These are phyloP conservation scores for Drosophila jambulina DNA, from an alignment of 1,140 invertebrate genomes.

Conservation along the genomic window DNA sequence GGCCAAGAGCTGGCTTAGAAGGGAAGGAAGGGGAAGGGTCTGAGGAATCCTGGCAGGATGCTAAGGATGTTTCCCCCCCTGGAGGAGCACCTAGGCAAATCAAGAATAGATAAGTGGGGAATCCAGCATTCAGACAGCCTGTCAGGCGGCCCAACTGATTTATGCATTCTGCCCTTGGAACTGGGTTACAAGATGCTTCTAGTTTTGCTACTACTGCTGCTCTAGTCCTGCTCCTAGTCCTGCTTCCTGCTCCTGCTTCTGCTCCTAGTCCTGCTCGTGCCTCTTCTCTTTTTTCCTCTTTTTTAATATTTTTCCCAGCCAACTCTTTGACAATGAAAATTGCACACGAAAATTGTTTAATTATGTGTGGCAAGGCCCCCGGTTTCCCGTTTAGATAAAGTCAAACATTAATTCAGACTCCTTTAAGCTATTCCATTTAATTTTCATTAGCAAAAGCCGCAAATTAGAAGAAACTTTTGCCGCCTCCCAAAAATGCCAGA, in stretches of 20 bases:
- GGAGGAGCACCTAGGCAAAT: slow-evolving; percentile 27
- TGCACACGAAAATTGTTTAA: slow-evolving; percentile 35
- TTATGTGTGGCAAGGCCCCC: slow-evolving; percentile 24
- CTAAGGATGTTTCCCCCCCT: slow-evolving; percentile 3
- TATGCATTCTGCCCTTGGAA: slow-evolving; percentile 55
- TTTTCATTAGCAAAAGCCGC: slow-evolving; percentile 78
- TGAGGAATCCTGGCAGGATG: slow-evolving; percentile 2
- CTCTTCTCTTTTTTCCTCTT: not conserved
- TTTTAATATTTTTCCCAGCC: not conserved
- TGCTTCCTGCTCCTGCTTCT: not conserved
- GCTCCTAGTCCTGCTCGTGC: not conserved
- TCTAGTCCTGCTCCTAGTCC: not conserved
- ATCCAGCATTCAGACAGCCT: slow-evolving; percentile 57
- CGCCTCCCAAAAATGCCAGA: slow-evolving; percentile 31
- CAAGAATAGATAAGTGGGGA: slow-evolving; percentile 41
- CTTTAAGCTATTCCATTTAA: slow-evolving; percentile 79
- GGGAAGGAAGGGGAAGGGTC: not conserved
- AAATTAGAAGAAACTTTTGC: slow-evolving; percentile 71
- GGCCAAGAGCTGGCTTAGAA: slow-evolving; percentile 3
- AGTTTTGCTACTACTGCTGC: not conserved
- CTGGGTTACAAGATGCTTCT: not conserved
- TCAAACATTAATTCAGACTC: slow-evolving; percentile 72
- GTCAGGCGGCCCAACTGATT: slow-evolving; percentile 72
- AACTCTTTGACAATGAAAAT: slow-evolving; percentile 4
- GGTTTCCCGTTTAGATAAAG: slow-evolving; percentile 27